Evolutionary conservation across 30 jellyfish, hydroid and myxozoan species (phyloP).

Genomic region (Cassiopea xamachana): DNA sequence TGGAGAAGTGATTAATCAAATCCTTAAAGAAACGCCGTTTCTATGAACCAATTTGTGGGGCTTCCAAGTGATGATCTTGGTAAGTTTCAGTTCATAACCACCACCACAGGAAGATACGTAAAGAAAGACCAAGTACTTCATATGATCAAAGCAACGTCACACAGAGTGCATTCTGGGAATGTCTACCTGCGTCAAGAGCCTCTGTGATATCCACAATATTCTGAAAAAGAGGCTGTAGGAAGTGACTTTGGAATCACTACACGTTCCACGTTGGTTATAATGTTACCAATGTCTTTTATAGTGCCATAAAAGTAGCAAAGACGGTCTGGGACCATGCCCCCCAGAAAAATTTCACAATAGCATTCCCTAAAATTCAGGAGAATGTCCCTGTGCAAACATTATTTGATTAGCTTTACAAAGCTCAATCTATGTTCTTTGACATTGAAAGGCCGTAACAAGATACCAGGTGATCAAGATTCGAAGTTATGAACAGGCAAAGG

Average conservation of each 20-base stretch:
- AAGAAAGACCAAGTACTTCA: constrained; percentile 35
- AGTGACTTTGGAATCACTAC: not conserved
- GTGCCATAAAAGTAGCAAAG: too few relatives aligned
- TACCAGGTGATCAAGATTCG: too few relatives aligned
- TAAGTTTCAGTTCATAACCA: constrained; percentile 45
- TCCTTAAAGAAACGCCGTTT: constrained; percentile 22
- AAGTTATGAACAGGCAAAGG: too few relatives aligned
- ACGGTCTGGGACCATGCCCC: too few relatives aligned
- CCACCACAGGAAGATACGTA: constrained; percentile 77
- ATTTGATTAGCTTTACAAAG: too few relatives aligned
- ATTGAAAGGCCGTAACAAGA: too few relatives aligned
- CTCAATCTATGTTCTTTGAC: too few relatives aligned
- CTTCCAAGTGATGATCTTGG: constrained; percentile 10
- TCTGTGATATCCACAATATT: not conserved
- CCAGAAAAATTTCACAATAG: too few relatives aligned
- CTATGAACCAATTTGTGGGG: constrained; percentile 15
- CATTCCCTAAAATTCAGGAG: too few relatives aligned
- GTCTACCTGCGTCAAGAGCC: not conserved
- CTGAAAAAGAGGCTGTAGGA: not conserved
- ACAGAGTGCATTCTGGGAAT: constrained; percentile 66
- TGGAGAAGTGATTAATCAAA: not conserved
- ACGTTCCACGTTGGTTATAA: too few relatives aligned
- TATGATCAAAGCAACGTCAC: constrained; percentile 59
- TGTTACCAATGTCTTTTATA: too few relatives aligned
- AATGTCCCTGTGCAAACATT: too few relatives aligned